Evolutionary conservation across 2,888 invertebrate species (phyloP), one percentile per base, ranked within the genome.

Genomic region (Melinaea marsaeus): DNA sequence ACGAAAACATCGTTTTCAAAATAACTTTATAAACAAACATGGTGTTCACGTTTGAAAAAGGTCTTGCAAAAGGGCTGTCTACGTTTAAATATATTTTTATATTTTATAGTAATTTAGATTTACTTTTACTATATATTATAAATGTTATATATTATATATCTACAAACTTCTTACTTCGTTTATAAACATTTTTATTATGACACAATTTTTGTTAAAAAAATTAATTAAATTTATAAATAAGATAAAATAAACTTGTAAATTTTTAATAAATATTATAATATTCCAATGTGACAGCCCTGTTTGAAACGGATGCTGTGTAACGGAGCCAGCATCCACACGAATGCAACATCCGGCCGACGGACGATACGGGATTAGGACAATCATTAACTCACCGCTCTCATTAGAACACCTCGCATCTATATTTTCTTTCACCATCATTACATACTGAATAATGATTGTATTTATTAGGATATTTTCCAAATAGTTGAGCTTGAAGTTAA

Each of bases 21-120:
- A 87, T 87, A 86, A 75, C 83, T 81, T 77, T 66, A 76, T 85
- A 84, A 83, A 84, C 82, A 84, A 81, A 77, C 79, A 76, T 72
- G 68, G 72, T 69, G 71, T 70, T 71, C 71, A 75, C 76, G 73
- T 72, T 67, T 73, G 70, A 72, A 75, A 74, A 76, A 74, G 73
- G 74, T 69, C 69, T 71, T 70, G 60, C 62, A 66, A n/a, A 69
- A 75, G 75, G 75, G 75, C 71, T 74, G 75, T 57, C 65, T 54
- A 55, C 46, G 60, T 47, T 48, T 35, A 55, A 35, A 55, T 35
- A 35, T 35, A 34, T 3, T 55, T 4, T 37, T 13, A 37, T 55
- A 1, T 55, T 13, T 3, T 13, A 5, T 35, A 11, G 9, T 54
- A 22, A 37, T 55, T 34, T 11, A 35, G 35, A 55, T 13, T 55